Percentiles rank a stretch among this genome's conserved stretches.
Evolutionary conservation across 1,140 invertebrate species (phyloP).

Genomic region (Lutraria rhynchaena): DNA sequence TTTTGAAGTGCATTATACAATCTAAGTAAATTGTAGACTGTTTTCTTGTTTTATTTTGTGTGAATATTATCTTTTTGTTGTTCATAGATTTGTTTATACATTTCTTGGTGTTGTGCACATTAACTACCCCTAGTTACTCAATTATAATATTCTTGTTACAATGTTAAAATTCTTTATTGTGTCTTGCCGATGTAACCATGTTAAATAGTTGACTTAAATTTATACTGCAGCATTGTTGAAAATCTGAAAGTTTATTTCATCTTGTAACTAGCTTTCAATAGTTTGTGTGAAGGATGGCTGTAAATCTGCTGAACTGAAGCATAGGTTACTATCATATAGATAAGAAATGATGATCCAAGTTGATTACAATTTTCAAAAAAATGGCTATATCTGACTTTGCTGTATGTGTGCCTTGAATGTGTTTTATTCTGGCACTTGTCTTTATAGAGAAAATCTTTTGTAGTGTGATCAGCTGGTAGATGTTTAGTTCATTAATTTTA

Average conservation of each 20-base stretch:
- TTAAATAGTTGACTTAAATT: too few relatives aligned
- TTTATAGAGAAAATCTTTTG: not conserved
- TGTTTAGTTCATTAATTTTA: constrained; percentile 56
- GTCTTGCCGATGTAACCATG: constrained; percentile 15
- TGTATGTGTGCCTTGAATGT: too few relatives aligned
- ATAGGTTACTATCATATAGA: too few relatives aligned
- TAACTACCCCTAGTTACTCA: not conserved
- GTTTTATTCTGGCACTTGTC: not conserved
- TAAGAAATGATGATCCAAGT: too few relatives aligned
- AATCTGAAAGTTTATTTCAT: too few relatives aligned
- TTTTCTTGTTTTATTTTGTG: constrained; percentile 9
- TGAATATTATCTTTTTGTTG: constrained; percentile 45
- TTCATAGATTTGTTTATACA: constrained; percentile 52
- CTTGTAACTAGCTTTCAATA: too few relatives aligned
- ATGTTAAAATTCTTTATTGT: constrained; percentile 23
- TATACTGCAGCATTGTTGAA: too few relatives aligned
- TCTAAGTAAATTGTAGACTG: too few relatives aligned
- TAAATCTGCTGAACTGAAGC: too few relatives aligned
- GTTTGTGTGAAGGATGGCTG: too few relatives aligned
- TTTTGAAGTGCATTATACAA: not conserved
- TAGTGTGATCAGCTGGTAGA: constrained; percentile 26
- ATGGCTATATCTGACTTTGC: too few relatives aligned
- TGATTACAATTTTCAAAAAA: too few relatives aligned
- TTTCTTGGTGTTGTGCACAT: constrained; percentile 37
- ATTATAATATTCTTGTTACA: constrained; percentile 9